Evolutionary conservation across 2,113 vertebrate genomes (phyloP), one percentile per base, ranked within the genome.

Genomic region (western clawed frog (Xenopus tropicalis)): DNA sequence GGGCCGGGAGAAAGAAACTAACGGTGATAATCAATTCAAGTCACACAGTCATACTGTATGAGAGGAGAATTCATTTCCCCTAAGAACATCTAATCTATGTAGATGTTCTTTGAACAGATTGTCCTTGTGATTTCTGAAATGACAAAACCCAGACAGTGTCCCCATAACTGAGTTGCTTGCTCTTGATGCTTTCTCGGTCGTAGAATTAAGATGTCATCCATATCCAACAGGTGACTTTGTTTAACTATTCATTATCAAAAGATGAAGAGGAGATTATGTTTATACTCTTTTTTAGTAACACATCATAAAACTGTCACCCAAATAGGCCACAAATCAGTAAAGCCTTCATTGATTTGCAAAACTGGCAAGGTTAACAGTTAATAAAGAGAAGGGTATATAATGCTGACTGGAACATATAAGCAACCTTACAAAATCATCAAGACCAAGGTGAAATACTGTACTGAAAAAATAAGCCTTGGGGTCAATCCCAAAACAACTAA

Each of bases 91-190:
- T 76, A 67, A 69, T 75, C 65, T 69, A 23, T 66, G 64, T 66
- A 46, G 64, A 66, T 48, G 58, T 61, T 69, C 59, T 76, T 37
- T 37, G n/a, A 76, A 61, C 73, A 76, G 73, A 76, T 76, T 76
- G 73, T 69, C 73, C 73, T 76, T 76, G 73, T 63, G 73, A 69
- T 62, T 75, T 12, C 14, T 62, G 72, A 75, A 75, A 68, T 75
- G 72, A 75, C 72, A 69, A 58, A 61, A 46, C 66, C 43, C n/a
- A 75, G 73, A 69, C 73, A 63, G 37, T 63, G 73, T 42, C 51
- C 25, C 48, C 66, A 56, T 69, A 43, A 29, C 56, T 42, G 11
- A 21, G 10, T 44, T 42, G 20, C 56, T 19, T 54, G 9, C 29
- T 48, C 16, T 48, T 48, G 46, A 48, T 48, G 46, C 1, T 57